Base-by-base conservation (phyloP, 2,797 vertebrate species). In the Myripristis jacobus region DNA sequence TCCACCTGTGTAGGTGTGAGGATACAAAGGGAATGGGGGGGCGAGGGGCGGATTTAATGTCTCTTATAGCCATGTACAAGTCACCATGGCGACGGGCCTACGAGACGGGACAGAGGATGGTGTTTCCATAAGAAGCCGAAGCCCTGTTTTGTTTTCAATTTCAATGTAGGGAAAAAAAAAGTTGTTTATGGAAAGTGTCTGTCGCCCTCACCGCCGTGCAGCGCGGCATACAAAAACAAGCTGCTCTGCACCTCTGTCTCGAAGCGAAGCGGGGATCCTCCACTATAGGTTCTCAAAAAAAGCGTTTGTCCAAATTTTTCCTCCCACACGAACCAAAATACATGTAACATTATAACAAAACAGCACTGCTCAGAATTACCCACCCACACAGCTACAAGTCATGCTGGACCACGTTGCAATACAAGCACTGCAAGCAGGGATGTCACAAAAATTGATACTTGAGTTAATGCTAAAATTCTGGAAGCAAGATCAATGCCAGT, bases 1-100 rank as follows among this genome's bases (percentile, higher is more conserved):
- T 29, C 50, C 43, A 83, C 77, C 85, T 83, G 84, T 60, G 77
- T 52, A 78, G 76, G 87, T 78, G 66, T 65, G 38, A 53, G 70
- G 73, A 80, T 70, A 77, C 82, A 80, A 69, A 75, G 56, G 34
- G 36, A 76, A 56, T 9, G 27, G 8, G 13, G n/a, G 24, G 24
- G 41, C 15, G 65, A 38, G 13, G n/a, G n/a, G n/a, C 29, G 29
- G 8, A 31, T 41, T 65, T 62, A 56, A 82, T 48, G 21, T 69
- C 61, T 24, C 68, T 62, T 54, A 15, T 56, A 52, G 69, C 67
- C 81, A 72, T 71, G 78, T 76, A 56, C 2, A 36, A 52, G 57
- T 81, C 79, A 75, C 85, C 65, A 57, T 80, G 77, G 78, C 69
- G 75, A 82, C 68, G 6, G 27, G 6, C 27, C 27, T 6, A 25